Evolutionary conservation across 2,888 invertebrate species (phyloP).

Genomic region (Calameuta pallipes): DNA sequence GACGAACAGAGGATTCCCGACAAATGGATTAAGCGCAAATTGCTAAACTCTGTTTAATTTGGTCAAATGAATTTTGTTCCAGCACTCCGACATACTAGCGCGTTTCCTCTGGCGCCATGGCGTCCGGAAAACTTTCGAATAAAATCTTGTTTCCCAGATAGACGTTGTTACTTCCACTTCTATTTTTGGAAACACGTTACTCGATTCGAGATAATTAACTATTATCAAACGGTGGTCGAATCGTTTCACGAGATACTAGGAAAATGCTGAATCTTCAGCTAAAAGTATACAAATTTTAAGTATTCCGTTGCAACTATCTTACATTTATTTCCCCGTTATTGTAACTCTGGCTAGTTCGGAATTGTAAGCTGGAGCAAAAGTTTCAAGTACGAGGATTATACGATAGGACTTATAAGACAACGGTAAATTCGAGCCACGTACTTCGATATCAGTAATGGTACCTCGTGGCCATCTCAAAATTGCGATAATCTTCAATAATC

Average conservation of each 20-base stretch:
- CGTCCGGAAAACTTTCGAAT: conserved; percentile 34
- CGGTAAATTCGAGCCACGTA: not conserved
- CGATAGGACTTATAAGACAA: not conserved
- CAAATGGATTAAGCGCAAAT: conserved; percentile 61
- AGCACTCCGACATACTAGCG: conserved; percentile 16
- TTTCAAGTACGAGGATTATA: not conserved
- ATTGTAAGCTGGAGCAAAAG: not conserved
- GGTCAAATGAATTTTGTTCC: conserved; percentile 60
- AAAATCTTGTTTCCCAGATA: conserved; percentile 40
- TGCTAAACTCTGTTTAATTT: conserved; percentile 63
- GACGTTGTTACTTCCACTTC: not conserved
- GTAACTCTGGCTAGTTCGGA: not conserved
- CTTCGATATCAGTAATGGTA: not conserved
- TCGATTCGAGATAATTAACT: not conserved
- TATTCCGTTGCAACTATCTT: not conserved
- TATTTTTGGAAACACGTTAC: not conserved
- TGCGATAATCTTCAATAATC: not conserved
- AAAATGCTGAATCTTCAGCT: not conserved
- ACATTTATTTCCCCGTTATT: not conserved
- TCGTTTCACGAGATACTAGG: not conserved
- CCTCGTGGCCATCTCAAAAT: not conserved
- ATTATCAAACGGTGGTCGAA: not conserved
- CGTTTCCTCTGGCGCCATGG: not conserved
- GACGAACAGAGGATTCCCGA: conserved; percentile 52
- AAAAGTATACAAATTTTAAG: not conserved